Evolutionary conservation across 2,888 invertebrate genomes (phyloP).

Genomic region (Entomobrya proxima): DNA sequence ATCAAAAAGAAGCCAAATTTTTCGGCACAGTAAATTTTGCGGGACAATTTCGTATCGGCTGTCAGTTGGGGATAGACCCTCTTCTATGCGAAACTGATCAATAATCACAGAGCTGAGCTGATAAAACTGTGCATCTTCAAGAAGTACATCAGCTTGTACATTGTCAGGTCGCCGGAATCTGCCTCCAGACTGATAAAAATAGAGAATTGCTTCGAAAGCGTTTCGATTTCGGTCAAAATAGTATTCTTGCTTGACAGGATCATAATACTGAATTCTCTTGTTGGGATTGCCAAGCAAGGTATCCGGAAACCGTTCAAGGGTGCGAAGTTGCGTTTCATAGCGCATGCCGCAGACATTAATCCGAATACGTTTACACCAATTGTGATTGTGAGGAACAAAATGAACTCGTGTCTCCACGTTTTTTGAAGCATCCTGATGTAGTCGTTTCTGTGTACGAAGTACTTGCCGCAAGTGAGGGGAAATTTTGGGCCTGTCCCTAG

Average conservation of each 20-base stretch:
- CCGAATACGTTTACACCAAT: constrained; percentile 35
- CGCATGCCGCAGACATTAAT: constrained; percentile 63
- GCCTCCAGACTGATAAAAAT: constrained; percentile 58
- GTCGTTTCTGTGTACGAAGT: not conserved
- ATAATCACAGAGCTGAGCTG: not conserved
- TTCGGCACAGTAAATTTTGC: constrained; percentile 78
- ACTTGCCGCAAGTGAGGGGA: not conserved
- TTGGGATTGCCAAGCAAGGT: constrained; percentile 59
- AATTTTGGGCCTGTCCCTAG: not conserved
- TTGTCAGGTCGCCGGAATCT: constrained; percentile 33
- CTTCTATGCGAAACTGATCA: not conserved
- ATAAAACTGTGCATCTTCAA: constrained; percentile 50
- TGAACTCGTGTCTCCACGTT: not conserved
- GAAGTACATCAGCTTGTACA: constrained; percentile 41
- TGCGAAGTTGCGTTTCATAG: constrained; percentile 63
- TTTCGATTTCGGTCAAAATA: constrained; percentile 47
- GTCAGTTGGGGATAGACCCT: not conserved
- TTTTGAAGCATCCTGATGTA: not conserved
- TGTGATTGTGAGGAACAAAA: constrained; percentile 52
- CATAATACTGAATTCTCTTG: constrained; percentile 40
- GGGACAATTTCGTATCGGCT: constrained; percentile 75
- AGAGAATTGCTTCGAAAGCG: constrained; percentile 44
- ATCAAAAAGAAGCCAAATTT: constrained; percentile 80
- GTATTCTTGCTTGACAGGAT: constrained; percentile 40
- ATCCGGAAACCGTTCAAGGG: constrained; percentile 64